These are phyloP conservation scores for Phaethornis superciliosus DNA, from an alignment of 2,113 vertebrate species.

Conservation along the genomic window DNA sequence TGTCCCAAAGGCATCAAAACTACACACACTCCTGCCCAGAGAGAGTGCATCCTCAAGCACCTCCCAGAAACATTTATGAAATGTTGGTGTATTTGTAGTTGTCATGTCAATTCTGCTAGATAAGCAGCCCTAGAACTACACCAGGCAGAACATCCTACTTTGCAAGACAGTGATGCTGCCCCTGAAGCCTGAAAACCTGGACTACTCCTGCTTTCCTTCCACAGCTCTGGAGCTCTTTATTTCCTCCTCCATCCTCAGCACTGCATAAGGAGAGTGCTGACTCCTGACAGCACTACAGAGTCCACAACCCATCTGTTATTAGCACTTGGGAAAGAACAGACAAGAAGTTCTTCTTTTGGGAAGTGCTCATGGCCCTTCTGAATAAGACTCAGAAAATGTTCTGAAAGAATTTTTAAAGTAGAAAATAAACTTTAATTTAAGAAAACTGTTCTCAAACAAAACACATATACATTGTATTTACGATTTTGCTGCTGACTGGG, in stretches of 20 bases:
- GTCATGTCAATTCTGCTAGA: background rate
- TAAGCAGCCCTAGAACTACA: background rate
- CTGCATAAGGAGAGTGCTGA: background rate
- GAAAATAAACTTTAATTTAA: conserved; percentile 2
- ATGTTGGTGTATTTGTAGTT: background rate
- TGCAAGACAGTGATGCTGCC: background rate
- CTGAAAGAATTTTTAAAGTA: background rate
- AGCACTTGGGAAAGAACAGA: background rate
- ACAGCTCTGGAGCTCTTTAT: background rate
- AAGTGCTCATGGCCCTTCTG: background rate
- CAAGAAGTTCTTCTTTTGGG: background rate
- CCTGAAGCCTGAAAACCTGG: background rate
- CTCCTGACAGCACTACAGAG: background rate
- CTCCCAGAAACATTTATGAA: background rate
- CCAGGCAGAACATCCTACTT: background rate
- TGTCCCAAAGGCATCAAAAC: background rate
- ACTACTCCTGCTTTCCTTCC: background rate
- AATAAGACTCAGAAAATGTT: background rate
- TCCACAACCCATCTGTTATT: background rate
- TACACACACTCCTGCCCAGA: background rate
- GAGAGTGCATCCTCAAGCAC: background rate
- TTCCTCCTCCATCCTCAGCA: background rate
- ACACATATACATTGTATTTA: background rate
- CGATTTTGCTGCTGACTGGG: background rate
- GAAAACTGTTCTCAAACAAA: background rate